A percentile compares a stretch with the other conserved stretches of the same genome.
phyloP scores from a whole-genome alignment of 2,888 invertebrate genomes.

The Heteromurus nitidus region DNA sequence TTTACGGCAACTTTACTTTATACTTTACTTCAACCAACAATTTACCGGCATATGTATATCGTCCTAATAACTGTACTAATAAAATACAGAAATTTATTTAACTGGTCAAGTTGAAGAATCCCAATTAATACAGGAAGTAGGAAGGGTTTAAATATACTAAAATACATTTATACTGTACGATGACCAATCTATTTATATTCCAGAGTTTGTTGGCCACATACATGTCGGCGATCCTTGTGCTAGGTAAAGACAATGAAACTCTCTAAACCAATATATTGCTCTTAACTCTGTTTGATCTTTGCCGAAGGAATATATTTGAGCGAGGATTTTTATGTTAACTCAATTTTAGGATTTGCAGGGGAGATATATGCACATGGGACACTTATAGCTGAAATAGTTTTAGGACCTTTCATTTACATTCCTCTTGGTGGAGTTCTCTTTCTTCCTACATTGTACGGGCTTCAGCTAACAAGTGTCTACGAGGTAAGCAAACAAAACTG shows the following conservation, averaged over 20 bases:
- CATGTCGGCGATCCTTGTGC: constrained; percentile 75
- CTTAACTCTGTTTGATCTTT: background rate
- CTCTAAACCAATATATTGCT: background rate
- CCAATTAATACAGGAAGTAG: background rate
- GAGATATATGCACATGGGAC: constrained; percentile 75
- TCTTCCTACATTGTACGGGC: constrained; percentile 74
- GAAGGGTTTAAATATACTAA: background rate
- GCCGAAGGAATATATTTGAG: background rate
- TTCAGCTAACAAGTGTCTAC: constrained; percentile 75
- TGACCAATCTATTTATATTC: background rate
- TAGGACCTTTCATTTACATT: constrained; percentile 74
- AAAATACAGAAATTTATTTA: background rate
- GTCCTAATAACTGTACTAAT: background rate
- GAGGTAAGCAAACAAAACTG: constrained; percentile 73
- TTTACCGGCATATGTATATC: background rate
- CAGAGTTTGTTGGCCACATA: constrained; percentile 75
- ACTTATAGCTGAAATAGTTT: constrained; percentile 74
- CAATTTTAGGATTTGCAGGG: constrained; percentile 74
- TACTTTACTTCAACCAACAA: background rate
- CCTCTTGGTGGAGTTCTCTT: constrained; percentile 74
- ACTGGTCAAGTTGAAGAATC: background rate
- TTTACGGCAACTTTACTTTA: constrained; percentile 1
- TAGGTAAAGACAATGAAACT: constrained; percentile 66
- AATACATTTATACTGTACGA: background rate
- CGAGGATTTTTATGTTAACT: background rate